Percentiles rank a stretch among this genome's conserved stretches.
phyloP scores from a whole-genome alignment of 2,888 invertebrate species.

The Chydorus sphaericus region DNA sequence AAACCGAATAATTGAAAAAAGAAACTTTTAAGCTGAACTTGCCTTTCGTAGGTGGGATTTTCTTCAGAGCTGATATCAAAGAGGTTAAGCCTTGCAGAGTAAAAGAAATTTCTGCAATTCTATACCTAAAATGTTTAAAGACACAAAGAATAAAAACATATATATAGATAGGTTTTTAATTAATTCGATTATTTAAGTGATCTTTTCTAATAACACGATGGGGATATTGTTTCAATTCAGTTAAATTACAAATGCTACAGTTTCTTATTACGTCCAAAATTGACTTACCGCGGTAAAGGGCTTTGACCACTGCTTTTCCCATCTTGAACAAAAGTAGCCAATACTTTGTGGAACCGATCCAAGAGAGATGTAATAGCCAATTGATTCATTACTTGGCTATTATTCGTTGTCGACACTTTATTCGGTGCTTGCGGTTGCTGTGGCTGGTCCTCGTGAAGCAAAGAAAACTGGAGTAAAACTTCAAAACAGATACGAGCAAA shows the following conservation, averaged over 20 bases:
- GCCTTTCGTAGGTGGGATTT: slow-evolving; percentile 75
- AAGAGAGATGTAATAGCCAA: slow-evolving; percentile 77
- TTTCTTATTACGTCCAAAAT: too few species aligned
- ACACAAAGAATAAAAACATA: too few species aligned
- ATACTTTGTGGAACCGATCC: slow-evolving; percentile 82
- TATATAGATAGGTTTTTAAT: too few species aligned
- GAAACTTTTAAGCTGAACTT: slow-evolving; percentile 20
- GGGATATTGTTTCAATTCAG: too few species aligned
- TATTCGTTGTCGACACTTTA: slow-evolving; percentile 19
- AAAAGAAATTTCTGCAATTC: slow-evolving; percentile 88
- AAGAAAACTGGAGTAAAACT: slow-evolving; percentile 83
- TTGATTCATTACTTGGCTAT: slow-evolving; percentile 45
- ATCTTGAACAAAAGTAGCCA: slow-evolving; percentile 72
- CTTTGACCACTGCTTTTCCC: slow-evolving; percentile 70
- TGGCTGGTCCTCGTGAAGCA: slow-evolving; percentile 31
- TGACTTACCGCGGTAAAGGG: slow-evolving; percentile 56
- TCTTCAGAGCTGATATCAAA: slow-evolving; percentile 78
- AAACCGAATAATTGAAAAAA: slow-evolving; percentile 6
- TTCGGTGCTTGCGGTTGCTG: slow-evolving; percentile 41
- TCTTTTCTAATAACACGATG: neutral
- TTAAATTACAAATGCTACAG: too few species aligned
- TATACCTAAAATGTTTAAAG: slow-evolving; percentile 62
- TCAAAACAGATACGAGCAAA: slow-evolving; percentile 95
- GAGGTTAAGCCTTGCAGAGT: slow-evolving; percentile 89
- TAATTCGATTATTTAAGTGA: too few species aligned